Conservation (phyloP, 2,113 vertebrate species). For the Solea solea region DNA sequence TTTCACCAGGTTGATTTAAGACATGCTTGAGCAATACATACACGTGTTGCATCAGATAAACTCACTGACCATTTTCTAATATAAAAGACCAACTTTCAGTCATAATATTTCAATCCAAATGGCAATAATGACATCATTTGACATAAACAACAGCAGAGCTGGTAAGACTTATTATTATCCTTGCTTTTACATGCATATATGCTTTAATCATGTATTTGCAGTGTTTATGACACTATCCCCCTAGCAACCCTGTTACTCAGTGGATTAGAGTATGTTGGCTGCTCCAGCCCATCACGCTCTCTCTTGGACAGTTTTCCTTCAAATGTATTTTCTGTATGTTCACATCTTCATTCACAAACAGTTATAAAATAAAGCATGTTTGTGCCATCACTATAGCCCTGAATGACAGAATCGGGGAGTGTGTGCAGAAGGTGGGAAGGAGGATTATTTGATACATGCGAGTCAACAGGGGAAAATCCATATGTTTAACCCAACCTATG, state of each 20-base stretch:
- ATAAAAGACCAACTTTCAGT: too few relatives aligned
- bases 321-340: background rate
- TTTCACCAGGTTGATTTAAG: too few relatives aligned
- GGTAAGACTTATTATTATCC: too few relatives aligned
- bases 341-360: background rate
- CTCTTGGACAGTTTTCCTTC: background rate
- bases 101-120: too few relatives aligned
- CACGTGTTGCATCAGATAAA: too few relatives aligned
- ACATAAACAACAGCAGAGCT: too few relatives aligned
- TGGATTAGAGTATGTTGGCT: conserved; percentile 20
- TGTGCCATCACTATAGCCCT: background rate
- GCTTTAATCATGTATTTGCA: conserved; percentile 21
- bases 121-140: too few relatives aligned
- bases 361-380: conserved; percentile 26
- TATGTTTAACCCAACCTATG: conserved; percentile 50
- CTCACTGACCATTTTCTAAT: too few relatives aligned
- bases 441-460: conserved; percentile 55
- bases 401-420: conserved; percentile 20
- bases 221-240: conserved; percentile 13
- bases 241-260: conserved; percentile 13
- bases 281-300: conserved; percentile 19
- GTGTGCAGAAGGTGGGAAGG: conserved; percentile 29
- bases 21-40: too few relatives aligned
- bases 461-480: conserved; percentile 60
- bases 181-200: conserved; percentile 18